Percentiles rank a stretch among this genome's conserved stretches.
Conservation (phyloP, 2,113 vertebrate species). For the Callipepla squamata region DNA sequence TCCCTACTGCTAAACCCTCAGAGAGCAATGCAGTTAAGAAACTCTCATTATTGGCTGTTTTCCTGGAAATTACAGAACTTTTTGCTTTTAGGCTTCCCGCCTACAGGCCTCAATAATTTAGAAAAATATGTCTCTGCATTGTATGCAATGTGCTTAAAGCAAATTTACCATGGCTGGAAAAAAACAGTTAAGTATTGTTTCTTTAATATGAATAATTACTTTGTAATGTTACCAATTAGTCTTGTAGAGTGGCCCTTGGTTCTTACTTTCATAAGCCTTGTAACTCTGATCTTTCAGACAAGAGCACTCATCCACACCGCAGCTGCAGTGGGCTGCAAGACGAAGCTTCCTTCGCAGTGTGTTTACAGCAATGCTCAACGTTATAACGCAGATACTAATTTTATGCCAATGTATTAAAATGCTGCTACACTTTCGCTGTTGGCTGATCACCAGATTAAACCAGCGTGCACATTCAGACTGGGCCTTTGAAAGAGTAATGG, state of each 20-base stretch:
- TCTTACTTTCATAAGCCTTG: not conserved
- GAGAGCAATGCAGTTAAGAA: constrained; percentile 13
- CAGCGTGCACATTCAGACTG: not conserved
- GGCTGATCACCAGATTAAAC: not conserved
- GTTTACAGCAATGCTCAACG: not conserved
- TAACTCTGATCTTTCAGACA: not conserved
- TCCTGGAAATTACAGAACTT: constrained; percentile 61
- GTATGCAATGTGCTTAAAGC: not conserved
- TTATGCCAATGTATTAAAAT: not conserved
- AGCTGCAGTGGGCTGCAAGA: not conserved
- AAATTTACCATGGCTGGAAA: not conserved
- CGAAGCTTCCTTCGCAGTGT: not conserved
- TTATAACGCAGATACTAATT: not conserved
- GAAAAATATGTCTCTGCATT: not conserved
- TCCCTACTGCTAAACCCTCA: not conserved
- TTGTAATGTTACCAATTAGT: not conserved
- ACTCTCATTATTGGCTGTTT: constrained; percentile 31
- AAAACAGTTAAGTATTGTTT: not conserved
- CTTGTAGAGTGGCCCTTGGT: not conserved
- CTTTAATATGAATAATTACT: constrained; percentile 34
- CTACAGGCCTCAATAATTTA: constrained; percentile 50
- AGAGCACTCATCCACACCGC: rapidly evolving
- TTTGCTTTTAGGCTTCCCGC: constrained; percentile 51
- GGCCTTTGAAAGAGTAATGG: rapidly evolving
- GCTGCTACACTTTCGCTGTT: not conserved